Evolutionary conservation across 2,797 vertebrate genomes (phyloP), one percentile per base, ranked within the genome.

Genomic region (Chloroceryle inda): DNA sequence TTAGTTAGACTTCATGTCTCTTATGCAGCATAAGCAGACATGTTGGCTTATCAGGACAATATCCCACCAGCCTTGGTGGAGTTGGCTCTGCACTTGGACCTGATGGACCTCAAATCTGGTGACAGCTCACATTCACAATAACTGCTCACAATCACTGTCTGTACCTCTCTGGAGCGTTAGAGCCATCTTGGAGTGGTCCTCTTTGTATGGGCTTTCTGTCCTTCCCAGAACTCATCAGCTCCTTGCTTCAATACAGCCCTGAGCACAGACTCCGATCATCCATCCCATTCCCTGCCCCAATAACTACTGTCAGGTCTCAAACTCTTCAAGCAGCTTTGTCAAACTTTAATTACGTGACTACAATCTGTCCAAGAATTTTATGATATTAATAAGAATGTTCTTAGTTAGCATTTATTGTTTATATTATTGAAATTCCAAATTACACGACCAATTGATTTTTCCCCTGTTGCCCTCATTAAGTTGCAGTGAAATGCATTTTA

Each of bases 381-480:
- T 94, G 62, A 94, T 87, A 92, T 96, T 95, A 96, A 96, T 95
- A 92, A 91, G 87, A 89, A 83, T 81, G 92, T 89, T 94, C 62
- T 82, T 97, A 94, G 92, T 97, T 96, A 96, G 87, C 95, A 96
- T 97, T 92, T 96, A 95, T 96, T 97, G 96, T 97, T 97, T 96
- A 89, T 97, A 89, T 96, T 96, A 94, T 95, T 96, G 95, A 97
- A 96, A 96, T 88, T 95, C 85, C 55, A 84, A 89, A 96, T 95
- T 96, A 95, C 92, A 94, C 72, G 15, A 95, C 96, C 96, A 95
- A 96, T 96, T 97, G 95, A 95, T 96, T 97, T 97, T 96, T 88
- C 92, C 92, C 89, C 91, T 42, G 4, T 91, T 96, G 91, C 89
- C 85, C 92, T 96, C 95, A 96, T 97, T 96, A 96, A 96, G 89